A percentile compares a stretch with the other conserved stretches of the same genome.
Conservation (phyloP, 2,888 invertebrate species). For the Melieria crassipennis region DNA sequence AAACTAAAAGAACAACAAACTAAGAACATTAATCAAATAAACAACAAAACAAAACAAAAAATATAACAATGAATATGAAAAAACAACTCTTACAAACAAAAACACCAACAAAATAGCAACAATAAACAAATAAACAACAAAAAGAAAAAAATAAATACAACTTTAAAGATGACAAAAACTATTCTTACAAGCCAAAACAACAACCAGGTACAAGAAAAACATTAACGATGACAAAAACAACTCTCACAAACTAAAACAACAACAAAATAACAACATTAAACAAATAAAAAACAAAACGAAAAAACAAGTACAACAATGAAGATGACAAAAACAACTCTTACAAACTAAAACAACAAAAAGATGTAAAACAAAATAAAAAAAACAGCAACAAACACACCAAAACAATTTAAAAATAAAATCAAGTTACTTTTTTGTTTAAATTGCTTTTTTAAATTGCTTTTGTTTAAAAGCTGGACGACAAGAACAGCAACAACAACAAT, state of each 20-base stretch:
- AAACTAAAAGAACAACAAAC: neutral
- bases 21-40: slow-evolving; percentile 1
- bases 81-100: no score
- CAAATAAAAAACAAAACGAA: no score
- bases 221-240: neutral
- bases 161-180: neutral
- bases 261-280: neutral
- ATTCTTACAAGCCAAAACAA: no score
- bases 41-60: neutral
- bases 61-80: neutral
- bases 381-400: neutral
- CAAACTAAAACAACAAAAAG: no score
- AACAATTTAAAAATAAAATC: neutral
- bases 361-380: neutral
- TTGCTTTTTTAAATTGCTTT: no score
- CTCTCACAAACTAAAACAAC: neutral
- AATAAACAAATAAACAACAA: neutral
- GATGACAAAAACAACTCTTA: no score
- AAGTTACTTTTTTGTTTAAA: no score
- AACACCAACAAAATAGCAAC: neutral
- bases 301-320: no score
- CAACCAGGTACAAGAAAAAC: no score
- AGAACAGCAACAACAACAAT: neutral
- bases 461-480: neutral
- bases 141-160: neutral